Evolutionary conservation across 2,113 vertebrate genomes (phyloP), one percentile per base, ranked within the genome.

Genomic region (Tragelaphus scriptus): DNA sequence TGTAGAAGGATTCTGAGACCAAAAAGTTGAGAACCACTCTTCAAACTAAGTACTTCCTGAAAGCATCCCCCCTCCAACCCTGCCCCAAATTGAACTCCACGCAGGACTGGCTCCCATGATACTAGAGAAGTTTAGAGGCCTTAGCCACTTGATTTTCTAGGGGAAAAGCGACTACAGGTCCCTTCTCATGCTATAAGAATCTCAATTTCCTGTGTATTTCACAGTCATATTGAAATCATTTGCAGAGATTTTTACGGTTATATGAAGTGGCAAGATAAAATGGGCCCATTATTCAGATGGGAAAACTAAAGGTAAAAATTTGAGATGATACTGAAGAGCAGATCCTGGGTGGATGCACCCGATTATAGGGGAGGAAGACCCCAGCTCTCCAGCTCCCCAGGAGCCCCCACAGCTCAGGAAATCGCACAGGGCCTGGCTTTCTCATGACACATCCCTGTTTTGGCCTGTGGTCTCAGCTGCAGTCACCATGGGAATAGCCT

Each of bases 401-500:
- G 88, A 89, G 86, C 65, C 61, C 1, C 59, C 11, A 6, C 1
- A 2, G 10, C 32, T 23, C 2, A 58, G 84, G 44, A 84, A 26
- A 2, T 11, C 7, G 36, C 5, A 36, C 25, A 3, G 49, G 89
- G 23, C n/a, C 25, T 1, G 2, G 51, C 56, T 56, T 95, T 93
- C 97, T 97, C 96, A 90, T 88, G 97, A 90, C 97, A 44, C 91
- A 44, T 51, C 87, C 47, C 16, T 7, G 63, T 87, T n/a, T 55
- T 71, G 85, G 97, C 85, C 97, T 87, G 93, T 32, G 93, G 92
- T 58, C 96, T 58, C 23, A 4, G 80, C 97, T 36, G 71, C 47
- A 23, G n/a, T 49, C 80, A 26, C 14, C 97, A 23, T 90, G 96
- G 98, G 98, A 97, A 95, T 51, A 26, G 92, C 87, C 58, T 8